These are phyloP conservation scores for Phyllostomus discolor DNA, from an alignment of 2,113 vertebrate species.

Conservation along the genomic window DNA sequence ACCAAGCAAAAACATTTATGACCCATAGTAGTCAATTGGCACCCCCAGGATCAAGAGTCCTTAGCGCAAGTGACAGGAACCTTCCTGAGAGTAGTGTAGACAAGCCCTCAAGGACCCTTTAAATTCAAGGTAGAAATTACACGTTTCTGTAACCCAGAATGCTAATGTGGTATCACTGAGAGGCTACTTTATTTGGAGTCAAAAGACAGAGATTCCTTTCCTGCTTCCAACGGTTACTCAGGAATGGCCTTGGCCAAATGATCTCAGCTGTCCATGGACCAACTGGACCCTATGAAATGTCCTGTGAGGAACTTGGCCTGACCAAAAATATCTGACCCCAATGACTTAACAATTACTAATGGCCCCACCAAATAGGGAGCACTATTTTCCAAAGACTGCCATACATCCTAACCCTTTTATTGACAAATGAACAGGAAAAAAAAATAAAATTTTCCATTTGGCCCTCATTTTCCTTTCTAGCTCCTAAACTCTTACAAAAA, in stretches of 20 bases:
- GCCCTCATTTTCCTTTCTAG: not conserved
- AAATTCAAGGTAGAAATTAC: not conserved
- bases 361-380: not conserved
- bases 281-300: conserved; percentile 29
- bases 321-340: conserved; percentile 38
- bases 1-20: not conserved
- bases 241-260: conserved; percentile 28
- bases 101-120: not conserved
- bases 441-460: not conserved
- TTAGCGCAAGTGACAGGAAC: not conserved
- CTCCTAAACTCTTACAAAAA: not conserved
- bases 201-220: conserved; percentile 42
- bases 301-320: not conserved
- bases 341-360: not conserved
- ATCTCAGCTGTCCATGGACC: conserved; percentile 54
- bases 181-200: not conserved
- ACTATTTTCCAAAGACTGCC: not conserved
- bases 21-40: not conserved
- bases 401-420: not conserved
- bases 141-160: not conserved
- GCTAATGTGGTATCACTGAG: not conserved
- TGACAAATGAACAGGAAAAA: not conserved
- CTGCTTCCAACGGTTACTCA: not conserved
- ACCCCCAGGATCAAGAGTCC: not conserved
- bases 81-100: not conserved